phyloP scores from a whole-genome alignment of 2,888 invertebrate species.

The Drosophila peninsularis region DNA sequence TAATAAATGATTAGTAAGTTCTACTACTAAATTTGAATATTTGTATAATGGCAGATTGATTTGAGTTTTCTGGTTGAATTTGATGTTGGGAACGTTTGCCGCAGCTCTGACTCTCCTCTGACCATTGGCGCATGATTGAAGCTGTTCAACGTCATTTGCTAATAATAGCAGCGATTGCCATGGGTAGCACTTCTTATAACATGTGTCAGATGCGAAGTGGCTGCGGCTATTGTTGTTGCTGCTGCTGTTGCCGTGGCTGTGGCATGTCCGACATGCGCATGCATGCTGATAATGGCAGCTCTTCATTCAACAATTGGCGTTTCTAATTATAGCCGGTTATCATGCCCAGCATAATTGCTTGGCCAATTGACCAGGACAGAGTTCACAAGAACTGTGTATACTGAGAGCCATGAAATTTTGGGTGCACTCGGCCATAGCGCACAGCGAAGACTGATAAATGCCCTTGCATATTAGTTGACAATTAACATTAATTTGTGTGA shows the following conservation, averaged over 20 bases:
- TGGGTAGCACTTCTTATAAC: constrained; percentile 23
- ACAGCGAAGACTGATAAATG: constrained; percentile 40
- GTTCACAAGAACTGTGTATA: constrained; percentile 11
- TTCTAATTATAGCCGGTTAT: constrained; percentile 55
- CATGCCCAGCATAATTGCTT: constrained; percentile 46
- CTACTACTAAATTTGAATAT: no score
- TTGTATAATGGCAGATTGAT: no score
- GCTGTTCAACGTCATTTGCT: constrained; percentile 58
- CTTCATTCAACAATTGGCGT: constrained; percentile 28
- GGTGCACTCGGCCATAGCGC: neutral
- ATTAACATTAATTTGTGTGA: constrained; percentile 74
- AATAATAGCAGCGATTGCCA: constrained; percentile 39
- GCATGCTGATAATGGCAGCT: constrained; percentile 24
- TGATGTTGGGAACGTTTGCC: constrained; percentile 15
- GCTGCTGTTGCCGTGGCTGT: neutral
- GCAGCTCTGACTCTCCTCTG: constrained; percentile 9
- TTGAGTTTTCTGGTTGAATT: constrained; percentile 6
- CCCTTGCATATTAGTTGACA: constrained; percentile 62
- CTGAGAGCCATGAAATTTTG: neutral
- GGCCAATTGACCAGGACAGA: constrained; percentile 15
- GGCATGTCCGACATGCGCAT: constrained; percentile 25
- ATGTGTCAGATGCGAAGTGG: constrained; percentile 14
- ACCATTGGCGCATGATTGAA: constrained; percentile 59
- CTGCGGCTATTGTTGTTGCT: neutral
- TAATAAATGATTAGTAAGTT: no score